Conservation (phyloP, 2,113 vertebrate species). For the Sinocyclocheilus maitianheensis region DNA sequence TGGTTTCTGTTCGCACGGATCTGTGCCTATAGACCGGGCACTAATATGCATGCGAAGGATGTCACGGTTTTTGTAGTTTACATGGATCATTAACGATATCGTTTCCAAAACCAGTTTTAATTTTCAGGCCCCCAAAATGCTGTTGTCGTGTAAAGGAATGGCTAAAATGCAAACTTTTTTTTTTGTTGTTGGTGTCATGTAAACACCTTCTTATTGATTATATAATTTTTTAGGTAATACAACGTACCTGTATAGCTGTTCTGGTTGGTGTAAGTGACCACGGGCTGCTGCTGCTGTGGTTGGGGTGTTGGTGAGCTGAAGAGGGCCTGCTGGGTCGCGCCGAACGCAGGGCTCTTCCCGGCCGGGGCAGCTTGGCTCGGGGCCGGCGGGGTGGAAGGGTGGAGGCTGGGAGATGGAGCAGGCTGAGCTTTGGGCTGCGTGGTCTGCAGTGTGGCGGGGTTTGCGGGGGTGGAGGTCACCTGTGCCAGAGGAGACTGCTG, state of each 20-base stretch:
- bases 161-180: too few species aligned
- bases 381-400: conserved; percentile 6
- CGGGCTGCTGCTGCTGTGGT: conserved; percentile 63
- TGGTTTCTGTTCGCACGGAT: too few species aligned
- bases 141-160: too few species aligned
- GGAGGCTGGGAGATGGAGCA: conserved; percentile 30
- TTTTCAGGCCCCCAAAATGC: too few species aligned
- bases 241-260: conserved; percentile 67
- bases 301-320: conserved; percentile 60
- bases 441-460: conserved; percentile 42
- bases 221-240: neutral
- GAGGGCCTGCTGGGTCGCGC: conserved; percentile 59
- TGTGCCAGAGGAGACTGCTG: conserved; percentile 73
- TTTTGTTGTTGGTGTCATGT: too few species aligned
- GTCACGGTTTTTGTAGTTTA: too few species aligned
- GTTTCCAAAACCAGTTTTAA: neutral
- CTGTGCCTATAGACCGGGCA: too few species aligned
- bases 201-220: too few species aligned
- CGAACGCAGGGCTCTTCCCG: conserved; percentile 58
- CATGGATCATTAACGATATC: too few species aligned
- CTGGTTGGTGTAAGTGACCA: conserved; percentile 62
- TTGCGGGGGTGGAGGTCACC: conserved; percentile 52
- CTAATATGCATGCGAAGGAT: too few species aligned
- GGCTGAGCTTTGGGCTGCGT: conserved; percentile 46
- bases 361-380: conserved; percentile 31